Evolutionary conservation across 2,888 invertebrate genomes (phyloP).

Genomic region (Acrocyrtus sp.): DNA sequence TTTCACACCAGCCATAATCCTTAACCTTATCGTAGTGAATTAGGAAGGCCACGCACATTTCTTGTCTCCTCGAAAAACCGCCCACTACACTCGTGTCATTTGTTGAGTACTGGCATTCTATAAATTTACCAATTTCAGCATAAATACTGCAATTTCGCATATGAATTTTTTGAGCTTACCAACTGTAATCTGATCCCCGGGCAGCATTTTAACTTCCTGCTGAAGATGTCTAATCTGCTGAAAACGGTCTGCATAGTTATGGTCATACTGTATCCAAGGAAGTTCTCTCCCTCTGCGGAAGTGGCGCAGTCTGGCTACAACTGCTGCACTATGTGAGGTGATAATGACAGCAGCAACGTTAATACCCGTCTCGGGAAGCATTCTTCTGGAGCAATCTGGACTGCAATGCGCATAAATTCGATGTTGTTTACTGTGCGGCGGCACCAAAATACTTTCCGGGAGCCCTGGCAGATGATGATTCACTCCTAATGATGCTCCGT

Average conservation of each 20-base stretch:
- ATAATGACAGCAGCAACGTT: background rate
- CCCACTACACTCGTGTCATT: background rate
- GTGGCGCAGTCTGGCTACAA: slow-evolving; percentile 79
- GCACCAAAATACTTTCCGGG: slow-evolving; percentile 3
- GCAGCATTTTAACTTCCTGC: slow-evolving; percentile 29
- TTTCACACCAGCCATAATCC: background rate
- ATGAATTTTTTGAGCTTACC: slow-evolving; percentile 7
- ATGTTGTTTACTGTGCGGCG: slow-evolving; percentile 23
- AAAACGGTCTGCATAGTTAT: slow-evolving; percentile 44
- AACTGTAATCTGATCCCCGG: slow-evolving; percentile 55
- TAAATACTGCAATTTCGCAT: too few relatives aligned
- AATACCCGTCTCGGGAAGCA: slow-evolving; percentile 16
- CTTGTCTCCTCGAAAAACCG: slow-evolving; percentile 25
- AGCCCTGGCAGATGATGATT: background rate
- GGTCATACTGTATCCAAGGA: slow-evolving; percentile 74
- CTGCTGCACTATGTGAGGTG: background rate
- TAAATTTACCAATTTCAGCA: background rate
- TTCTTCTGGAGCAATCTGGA: background rate
- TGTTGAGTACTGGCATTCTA: background rate
- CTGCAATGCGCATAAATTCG: slow-evolving; percentile 4
- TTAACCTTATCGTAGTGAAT: slow-evolving; percentile 21
- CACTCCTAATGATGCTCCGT: background rate
- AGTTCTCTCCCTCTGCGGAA: slow-evolving; percentile 80
- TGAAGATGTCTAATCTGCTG: slow-evolving; percentile 36
- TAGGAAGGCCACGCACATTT: slow-evolving; percentile 20